These are phyloP conservation scores for Drosophila vallismaia DNA, from an alignment of 2,888 invertebrate species.

Conservation along the genomic window DNA sequence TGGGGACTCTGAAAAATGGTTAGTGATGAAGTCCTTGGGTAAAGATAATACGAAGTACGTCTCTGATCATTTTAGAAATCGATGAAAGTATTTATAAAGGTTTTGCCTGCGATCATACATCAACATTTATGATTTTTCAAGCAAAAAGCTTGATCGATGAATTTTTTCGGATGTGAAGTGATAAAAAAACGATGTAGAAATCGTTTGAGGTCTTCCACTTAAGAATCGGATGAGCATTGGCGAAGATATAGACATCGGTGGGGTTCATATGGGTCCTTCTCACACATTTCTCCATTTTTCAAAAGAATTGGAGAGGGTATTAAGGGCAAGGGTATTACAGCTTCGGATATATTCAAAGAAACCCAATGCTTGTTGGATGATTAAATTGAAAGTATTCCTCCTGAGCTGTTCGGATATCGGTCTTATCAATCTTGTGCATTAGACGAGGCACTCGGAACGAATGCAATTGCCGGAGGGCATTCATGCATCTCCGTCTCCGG, in stretches of 20 bases:
- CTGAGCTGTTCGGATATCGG: constrained; percentile 8
- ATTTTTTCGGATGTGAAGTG: not conserved
- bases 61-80: not conserved
- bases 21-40: not conserved
- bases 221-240: not conserved
- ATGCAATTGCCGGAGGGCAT: constrained; percentile 56
- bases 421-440: constrained; percentile 63
- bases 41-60: not conserved
- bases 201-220: not conserved
- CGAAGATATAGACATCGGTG: too few relatives aligned
- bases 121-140: not conserved
- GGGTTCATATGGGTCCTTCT: too few relatives aligned
- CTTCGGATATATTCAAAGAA: not conserved
- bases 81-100: too few relatives aligned
- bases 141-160: too few relatives aligned
- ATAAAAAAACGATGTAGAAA: not conserved
- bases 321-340: too few relatives aligned
- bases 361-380: not conserved
- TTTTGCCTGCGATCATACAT: too few relatives aligned
- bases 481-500: constrained; percentile 54
- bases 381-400: constrained; percentile 5
- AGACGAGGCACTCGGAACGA: constrained; percentile 53
- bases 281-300: too few relatives aligned
- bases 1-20: not conserved
- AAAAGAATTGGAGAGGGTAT: too few relatives aligned